Conservation (phyloP, 2,888 invertebrate genomes). For the Ramazzottius varieornatus region DNA sequence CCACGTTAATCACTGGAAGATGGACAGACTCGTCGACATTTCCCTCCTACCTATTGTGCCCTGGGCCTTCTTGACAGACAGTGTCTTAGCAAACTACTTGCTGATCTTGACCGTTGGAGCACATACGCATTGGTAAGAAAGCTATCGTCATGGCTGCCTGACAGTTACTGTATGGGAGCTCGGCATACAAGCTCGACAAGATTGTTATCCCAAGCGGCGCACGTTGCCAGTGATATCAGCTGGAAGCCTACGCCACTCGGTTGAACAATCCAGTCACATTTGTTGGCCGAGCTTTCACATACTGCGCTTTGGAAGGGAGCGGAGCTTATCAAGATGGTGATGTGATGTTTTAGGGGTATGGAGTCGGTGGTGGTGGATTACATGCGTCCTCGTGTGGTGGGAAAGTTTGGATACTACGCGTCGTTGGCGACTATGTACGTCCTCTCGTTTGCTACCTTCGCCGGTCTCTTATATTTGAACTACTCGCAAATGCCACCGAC, state of each 20-base stretch:
- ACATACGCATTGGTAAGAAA: neutral
- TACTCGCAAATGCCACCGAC: neutral
- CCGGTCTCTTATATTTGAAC: neutral
- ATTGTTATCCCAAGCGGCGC: no score
- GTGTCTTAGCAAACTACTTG: neutral
- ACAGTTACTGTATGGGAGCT: no score
- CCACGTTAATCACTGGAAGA: neutral
- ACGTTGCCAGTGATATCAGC: no score
- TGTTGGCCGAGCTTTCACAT: no score
- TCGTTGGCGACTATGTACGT: neutral
- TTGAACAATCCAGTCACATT: no score
- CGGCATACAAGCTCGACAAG: no score
- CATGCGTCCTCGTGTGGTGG: neutral
- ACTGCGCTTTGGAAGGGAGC: no score
- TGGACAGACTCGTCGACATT: neutral
- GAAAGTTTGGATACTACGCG: neutral
- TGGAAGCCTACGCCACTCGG: no score
- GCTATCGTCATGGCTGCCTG: no score
- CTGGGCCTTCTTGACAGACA: neutral
- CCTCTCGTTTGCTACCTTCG: neutral
- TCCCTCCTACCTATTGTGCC: neutral
- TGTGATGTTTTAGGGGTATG: neutral
- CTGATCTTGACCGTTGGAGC: neutral
- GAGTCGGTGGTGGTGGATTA: neutral
- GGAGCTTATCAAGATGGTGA: no score